These are phyloP conservation scores for Aleiodes alternator DNA, from an alignment of 2,888 invertebrate genomes.

Conservation along the genomic window DNA sequence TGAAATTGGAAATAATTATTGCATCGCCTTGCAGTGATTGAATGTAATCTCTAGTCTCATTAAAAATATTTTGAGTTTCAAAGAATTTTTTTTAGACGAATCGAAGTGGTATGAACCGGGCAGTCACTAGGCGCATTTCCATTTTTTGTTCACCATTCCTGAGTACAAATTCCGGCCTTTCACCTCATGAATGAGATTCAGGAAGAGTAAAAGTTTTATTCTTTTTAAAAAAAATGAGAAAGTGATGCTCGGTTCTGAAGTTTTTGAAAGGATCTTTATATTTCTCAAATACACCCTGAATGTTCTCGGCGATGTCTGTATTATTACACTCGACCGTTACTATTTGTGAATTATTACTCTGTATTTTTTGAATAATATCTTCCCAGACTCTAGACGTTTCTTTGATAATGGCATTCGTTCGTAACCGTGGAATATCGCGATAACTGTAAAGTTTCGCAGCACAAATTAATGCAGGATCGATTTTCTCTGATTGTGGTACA, in stretches of 20 bases:
- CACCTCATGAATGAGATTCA: constrained; percentile 43
- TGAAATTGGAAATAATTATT: constrained; percentile 50
- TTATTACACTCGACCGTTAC: neutral
- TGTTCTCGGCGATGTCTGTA: neutral
- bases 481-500: too few species aligned
- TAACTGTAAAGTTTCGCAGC: constrained; percentile 36
- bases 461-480: neutral
- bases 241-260: constrained; percentile 50
- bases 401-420: constrained; percentile 23
- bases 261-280: constrained; percentile 38
- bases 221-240: constrained; percentile 45
- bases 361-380: constrained; percentile 8
- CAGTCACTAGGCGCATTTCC: constrained; percentile 45
- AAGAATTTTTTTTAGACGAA: constrained; percentile 55
- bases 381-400: constrained; percentile 17
- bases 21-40: constrained; percentile 36
- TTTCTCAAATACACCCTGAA: constrained; percentile 24
- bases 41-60: constrained; percentile 48
- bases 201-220: constrained; percentile 47
- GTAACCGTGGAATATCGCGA: constrained; percentile 35
- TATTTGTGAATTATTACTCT: neutral
- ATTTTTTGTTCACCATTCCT: constrained; percentile 15
- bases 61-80: constrained; percentile 52
- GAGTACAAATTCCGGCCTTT: constrained; percentile 45
- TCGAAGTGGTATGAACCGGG: constrained; percentile 55